Base-by-base conservation (phyloP, 2,113 vertebrate genomes). In the Melierax canorus region DNA sequence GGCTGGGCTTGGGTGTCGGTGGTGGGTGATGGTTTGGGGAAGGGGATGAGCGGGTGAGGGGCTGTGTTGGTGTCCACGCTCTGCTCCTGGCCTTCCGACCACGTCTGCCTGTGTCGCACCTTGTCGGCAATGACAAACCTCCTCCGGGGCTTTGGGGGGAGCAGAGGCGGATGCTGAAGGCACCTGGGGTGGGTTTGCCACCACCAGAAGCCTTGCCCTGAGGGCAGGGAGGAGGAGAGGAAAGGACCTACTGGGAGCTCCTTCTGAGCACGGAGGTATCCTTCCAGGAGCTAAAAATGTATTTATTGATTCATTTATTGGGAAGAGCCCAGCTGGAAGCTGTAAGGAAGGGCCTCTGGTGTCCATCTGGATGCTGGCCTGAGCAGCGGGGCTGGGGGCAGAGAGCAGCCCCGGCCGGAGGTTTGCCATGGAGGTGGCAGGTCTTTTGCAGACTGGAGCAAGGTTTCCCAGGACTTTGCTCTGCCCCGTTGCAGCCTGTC, bases 51-150 rank as follows among this genome's bases (percentile, higher is more conserved):
- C 7, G 10, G 6, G 5, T 0, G 1, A 38, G 50, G 68, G 45
- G 36, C 48, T 62, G 32, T 23, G 29, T 36, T 39, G 18, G 2
- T 76, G 39, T 9, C 58, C 4, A 1, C 10, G 21, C 55, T 48
- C 38, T 62, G 29, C n/a, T 88, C 22, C 29, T 9, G 59, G 10
- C 36, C 29, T 22, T 72, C n/a, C 0, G 3, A 55, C 36, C 19
- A 7, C 0, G 0, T n/a, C 43, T 71, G 41, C 4, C 1, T 38
- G 29, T 16, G 26, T 26, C 32, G 60, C 18, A 7, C 22, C 58
- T 89, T 1, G 0, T 11, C 6, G 24, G 22, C 32, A 27, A 15
- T 17, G 67, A 43, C 30, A 36, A 5, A 68, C 41, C 64, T 76
- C 39, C 43, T n/a, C 73, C 9, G 13, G 60, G 45, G 15, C 24